Percentiles rank a stretch among this genome's conserved stretches.
Conservation (phyloP, 2,113 vertebrate species). For the Raphicerus campestris region DNA sequence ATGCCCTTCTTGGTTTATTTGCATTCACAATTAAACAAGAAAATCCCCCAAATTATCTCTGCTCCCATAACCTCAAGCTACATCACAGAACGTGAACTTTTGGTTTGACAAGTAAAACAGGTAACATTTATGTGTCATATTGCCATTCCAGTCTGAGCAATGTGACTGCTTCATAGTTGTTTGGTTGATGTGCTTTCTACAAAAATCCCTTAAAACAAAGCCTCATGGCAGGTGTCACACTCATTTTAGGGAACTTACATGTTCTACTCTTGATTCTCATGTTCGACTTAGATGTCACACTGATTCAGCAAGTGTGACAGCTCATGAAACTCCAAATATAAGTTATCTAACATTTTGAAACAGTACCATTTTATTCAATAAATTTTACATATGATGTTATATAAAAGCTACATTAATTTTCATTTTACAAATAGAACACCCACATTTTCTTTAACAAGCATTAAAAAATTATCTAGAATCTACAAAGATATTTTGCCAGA, state of each 20-base stretch:
- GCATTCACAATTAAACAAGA: not conserved
- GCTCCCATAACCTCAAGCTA: not conserved
- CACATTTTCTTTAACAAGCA: not conserved
- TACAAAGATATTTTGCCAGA: not conserved
- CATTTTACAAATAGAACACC: not conserved
- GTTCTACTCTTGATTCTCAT: not conserved
- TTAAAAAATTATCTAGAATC: not conserved
- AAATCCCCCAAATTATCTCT: not conserved
- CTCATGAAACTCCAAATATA: not conserved
- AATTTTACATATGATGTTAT: not conserved
- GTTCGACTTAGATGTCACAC: accelerated
- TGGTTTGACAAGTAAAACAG: not conserved
- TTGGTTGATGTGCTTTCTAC: not conserved
- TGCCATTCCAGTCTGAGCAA: not conserved
- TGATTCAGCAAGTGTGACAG: not conserved
- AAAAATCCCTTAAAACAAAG: not conserved
- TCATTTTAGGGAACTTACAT: not conserved
- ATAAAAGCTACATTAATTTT: not conserved
- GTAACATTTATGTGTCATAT: not conserved
- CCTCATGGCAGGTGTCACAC: not conserved
- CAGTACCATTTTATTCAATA: not conserved
- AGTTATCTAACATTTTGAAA: not conserved
- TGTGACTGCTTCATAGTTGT: not conserved
- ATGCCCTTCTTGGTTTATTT: not conserved
- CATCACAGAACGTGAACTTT: not conserved